Evolutionary conservation across 2,797 vertebrate species (phyloP), one percentile per base, ranked within the genome.

Genomic region (Parauchenoglanis punctatus): DNA sequence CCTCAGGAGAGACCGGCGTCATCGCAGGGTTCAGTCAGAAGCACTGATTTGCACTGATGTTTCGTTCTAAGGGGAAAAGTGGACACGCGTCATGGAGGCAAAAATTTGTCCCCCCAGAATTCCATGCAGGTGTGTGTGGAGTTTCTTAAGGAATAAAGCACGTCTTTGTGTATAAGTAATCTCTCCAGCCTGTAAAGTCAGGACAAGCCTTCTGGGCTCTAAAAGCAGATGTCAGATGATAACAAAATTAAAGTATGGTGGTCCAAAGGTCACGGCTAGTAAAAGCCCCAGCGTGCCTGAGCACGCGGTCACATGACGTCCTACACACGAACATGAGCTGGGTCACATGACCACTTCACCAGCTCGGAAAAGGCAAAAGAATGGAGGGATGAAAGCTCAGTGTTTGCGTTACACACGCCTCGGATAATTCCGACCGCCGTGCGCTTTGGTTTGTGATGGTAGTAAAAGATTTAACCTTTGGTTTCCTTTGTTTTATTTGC

Each of bases 401-500:
- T 0, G 1, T 5, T 63, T 23, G 73, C 52, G 44, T 73, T 52
- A 3, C 3, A 54, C 44, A 23, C 11, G 2, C 17, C 49, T 28
- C 31, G 7, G 52, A 35, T 44, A 28, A 3, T 54, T 67, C 46
- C 3, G 31, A 73, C 72, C 10, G 12, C 12, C 6, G 25, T 4
- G 73, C 31, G 31, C 31, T 31, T 31, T 72, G 10, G 20, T 54
- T 73, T 20, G 31, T 72, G 20, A 23, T 54, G 84, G 28, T 18
- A 67, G 17, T 68, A 25, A 75, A 88, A 54, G 25, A 70, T 13
- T 63, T 92, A 76, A 88, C 67, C 18, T 25, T 87, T 87, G 68
- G 0, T 89, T 85, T 83, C 18, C 85, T 15, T 86, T 78, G 81
- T 10, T 93, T 12, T 90, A 77, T 83, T 91, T 92, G 13, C 94